Percentiles rank a stretch among this genome's conserved stretches.
phyloP scores from a whole-genome alignment of 2,888 invertebrate genomes.

The Leuctra nigra region DNA sequence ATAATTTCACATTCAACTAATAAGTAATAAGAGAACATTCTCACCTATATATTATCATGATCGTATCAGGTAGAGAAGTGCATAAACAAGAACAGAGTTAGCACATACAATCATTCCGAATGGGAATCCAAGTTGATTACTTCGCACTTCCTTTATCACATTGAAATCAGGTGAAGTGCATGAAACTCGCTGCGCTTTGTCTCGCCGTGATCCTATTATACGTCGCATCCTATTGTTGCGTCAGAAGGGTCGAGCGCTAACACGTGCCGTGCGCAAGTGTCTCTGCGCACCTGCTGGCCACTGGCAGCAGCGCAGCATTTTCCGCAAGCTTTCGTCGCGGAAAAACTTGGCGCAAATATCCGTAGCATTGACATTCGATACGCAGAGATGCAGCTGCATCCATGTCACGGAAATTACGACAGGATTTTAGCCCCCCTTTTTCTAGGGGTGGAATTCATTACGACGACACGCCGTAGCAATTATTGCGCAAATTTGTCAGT shows the following conservation, averaged over 20 bases:
- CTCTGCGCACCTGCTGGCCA: conserved; percentile 21
- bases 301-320: too few relatives aligned
- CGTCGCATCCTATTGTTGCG: conserved; percentile 25
- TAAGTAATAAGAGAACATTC: too few relatives aligned
- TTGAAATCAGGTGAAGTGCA: conserved; percentile 26
- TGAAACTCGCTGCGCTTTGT: conserved; percentile 22
- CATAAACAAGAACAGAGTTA: too few relatives aligned
- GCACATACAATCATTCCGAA: too few relatives aligned
- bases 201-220: conserved; percentile 22
- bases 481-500: too few relatives aligned
- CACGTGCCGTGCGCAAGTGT: conserved; percentile 13
- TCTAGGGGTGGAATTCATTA: too few relatives aligned
- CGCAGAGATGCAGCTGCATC: conserved; percentile 12
- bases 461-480: too few relatives aligned
- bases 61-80: too few relatives aligned
- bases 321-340: not conserved
- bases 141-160: not conserved
- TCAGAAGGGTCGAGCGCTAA: conserved; percentile 4
- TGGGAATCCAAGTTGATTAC: too few relatives aligned
- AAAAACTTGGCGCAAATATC: conserved; percentile 8
- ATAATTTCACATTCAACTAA: too few relatives aligned
- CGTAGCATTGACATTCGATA: conserved; percentile 7
- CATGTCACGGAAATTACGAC: not conserved
- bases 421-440: not conserved
- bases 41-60: too few relatives aligned